These are phyloP conservation scores for Alentia gelatinosa DNA, from an alignment of 2,888 invertebrate genomes.

Conservation along the genomic window DNA sequence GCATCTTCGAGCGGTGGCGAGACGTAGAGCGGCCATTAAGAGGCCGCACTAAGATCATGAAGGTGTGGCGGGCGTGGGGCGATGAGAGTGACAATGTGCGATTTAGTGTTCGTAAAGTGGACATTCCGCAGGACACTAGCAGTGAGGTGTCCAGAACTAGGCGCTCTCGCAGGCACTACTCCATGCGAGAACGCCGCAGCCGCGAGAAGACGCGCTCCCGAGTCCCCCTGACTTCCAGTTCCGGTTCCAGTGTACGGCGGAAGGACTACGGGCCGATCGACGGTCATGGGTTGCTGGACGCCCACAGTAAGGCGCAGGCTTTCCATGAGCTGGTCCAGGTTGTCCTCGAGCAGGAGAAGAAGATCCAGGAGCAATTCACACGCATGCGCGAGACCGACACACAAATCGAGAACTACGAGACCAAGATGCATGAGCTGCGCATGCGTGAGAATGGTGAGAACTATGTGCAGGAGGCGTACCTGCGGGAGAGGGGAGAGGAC, in stretches of 20 bases:
- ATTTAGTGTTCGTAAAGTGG: conserved; percentile 74
- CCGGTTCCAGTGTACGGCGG: neutral
- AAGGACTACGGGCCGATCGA: conserved; percentile 39
- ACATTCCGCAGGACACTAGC: conserved; percentile 42
- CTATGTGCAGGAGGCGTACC: conserved; percentile 63
- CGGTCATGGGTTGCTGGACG: neutral
- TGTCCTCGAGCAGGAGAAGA: conserved; percentile 85
- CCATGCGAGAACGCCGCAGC: conserved; percentile 1
- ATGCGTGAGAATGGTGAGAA: conserved; percentile 63
- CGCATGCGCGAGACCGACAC: conserved; percentile 86
- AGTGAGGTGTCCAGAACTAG: conserved; percentile 28
- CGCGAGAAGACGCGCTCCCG: neutral
- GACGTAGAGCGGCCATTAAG: conserved; percentile 84
- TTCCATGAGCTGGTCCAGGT: conserved; percentile 79
- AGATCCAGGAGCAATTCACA: conserved; percentile 82
- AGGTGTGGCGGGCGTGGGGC: conserved; percentile 92
- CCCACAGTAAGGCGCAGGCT: conserved; percentile 38
- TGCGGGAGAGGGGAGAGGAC: conserved; percentile 65
- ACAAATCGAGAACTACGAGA: conserved; percentile 86
- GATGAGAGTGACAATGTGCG: conserved; percentile 85
- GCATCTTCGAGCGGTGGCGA: conserved; percentile 85
- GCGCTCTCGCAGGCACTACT: neutral
- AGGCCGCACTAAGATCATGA: conserved; percentile 87
- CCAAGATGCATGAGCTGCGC: conserved; percentile 59
- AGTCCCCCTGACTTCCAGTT: neutral